These are phyloP conservation scores for Lates calcarifer DNA, from an alignment of 2,113 vertebrate genomes.

Conservation along the genomic window DNA sequence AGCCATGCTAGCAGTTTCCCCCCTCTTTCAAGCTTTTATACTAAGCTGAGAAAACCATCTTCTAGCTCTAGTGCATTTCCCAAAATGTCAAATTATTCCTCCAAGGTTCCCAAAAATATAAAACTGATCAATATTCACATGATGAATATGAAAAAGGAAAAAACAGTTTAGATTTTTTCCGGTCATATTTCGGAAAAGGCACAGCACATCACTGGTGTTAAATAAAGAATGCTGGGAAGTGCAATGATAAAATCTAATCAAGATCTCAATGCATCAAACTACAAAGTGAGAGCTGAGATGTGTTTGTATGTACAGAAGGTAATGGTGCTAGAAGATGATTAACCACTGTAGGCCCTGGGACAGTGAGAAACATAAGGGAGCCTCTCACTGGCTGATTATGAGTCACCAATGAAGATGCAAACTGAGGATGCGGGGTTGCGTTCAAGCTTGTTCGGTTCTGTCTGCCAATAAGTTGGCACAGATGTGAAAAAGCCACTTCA, in stretches of 20 bases:
- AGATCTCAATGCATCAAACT: neutral
- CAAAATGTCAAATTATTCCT: neutral
- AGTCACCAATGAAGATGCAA: constrained; percentile 37
- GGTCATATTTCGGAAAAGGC: neutral
- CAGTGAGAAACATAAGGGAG: neutral
- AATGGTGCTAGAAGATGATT: neutral
- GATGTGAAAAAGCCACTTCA: neutral
- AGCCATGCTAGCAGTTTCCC: neutral
- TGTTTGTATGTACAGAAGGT: neutral
- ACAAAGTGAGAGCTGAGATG: neutral
- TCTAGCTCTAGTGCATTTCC: neutral
- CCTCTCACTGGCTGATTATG: constrained; percentile 34
- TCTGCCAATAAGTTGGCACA: neutral
- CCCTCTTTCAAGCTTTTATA: neutral
- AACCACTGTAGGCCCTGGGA: constrained; percentile 16
- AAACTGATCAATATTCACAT: too few relatives aligned
- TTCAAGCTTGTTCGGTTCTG: constrained; percentile 29
- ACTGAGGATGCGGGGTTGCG: constrained; percentile 19
- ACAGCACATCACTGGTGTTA: neutral
- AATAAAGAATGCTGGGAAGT: neutral
- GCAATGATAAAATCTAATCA: constrained; percentile 23
- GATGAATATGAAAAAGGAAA: neutral
- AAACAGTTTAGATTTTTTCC: neutral
- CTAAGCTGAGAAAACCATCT: neutral
- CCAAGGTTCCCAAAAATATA: too few relatives aligned